Percentiles rank a stretch among this genome's conserved stretches.
These are phyloP conservation scores for Thymallus thymallus DNA, from an alignment of 2,113 vertebrate species.

Conservation along the genomic window DNA sequence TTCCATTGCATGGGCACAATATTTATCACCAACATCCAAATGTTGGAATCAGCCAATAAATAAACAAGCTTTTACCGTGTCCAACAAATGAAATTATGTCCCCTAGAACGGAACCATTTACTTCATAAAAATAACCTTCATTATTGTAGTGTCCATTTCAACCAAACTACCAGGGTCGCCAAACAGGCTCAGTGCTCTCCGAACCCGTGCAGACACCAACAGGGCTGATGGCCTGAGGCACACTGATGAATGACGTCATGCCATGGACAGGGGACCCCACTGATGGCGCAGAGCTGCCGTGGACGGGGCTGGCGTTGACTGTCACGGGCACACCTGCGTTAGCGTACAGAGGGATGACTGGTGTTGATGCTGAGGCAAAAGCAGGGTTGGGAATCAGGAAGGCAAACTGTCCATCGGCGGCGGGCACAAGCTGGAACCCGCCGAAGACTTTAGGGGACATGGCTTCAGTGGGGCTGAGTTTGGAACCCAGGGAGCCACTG, in stretches of 20 bases:
- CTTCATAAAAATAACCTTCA: conserved; percentile 43
- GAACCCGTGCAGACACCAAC: conserved; percentile 68
- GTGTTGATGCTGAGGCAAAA: conserved; percentile 70
- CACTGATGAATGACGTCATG: conserved; percentile 81
- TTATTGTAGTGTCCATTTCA: conserved; percentile 6
- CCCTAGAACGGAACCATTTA: conserved; percentile 87
- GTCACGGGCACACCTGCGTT: conserved; percentile 76
- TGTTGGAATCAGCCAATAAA: conserved; percentile 76
- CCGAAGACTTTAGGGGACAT: conserved; percentile 81
- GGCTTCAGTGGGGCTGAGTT: conserved; percentile 77
- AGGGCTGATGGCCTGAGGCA: conserved; percentile 77
- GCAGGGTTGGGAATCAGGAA: conserved; percentile 83
- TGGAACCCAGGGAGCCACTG: conserved; percentile 72
- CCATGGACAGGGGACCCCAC: conserved; percentile 82
- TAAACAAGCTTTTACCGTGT: conserved; percentile 49
- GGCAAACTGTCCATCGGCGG: conserved; percentile 83
- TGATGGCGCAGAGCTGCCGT: conserved; percentile 54
- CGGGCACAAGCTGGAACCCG: conserved; percentile 81
- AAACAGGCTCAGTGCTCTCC: conserved; percentile 83
- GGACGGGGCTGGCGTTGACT: conserved; percentile 63
- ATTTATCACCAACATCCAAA: conserved; percentile 80
- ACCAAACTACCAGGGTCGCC: conserved; percentile 85
- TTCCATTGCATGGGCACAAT: conserved; percentile 75
- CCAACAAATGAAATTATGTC: conserved; percentile 55
- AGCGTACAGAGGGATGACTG: conserved; percentile 75